Evolutionary conservation across 2,797 vertebrate genomes (phyloP), one percentile per base, ranked within the genome.

Genomic region (Emys orbicularis): DNA sequence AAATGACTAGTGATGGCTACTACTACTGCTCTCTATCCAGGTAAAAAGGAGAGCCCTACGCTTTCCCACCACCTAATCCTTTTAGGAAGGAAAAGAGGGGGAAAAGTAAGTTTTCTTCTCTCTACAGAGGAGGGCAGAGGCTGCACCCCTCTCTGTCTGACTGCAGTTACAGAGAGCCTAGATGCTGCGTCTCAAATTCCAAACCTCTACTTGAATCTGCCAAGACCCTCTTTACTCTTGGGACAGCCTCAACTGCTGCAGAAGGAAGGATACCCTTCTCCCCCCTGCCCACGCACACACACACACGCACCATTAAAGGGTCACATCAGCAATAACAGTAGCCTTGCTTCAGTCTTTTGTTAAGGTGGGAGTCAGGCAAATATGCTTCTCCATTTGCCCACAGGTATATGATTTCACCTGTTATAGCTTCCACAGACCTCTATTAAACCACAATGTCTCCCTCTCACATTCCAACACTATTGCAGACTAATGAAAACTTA

Each of bases 1-100:
- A 44, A 5, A 18, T 11, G 9, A 12, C 12, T 31, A 4, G 2
- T 77, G 10, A 31, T 52, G 3, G 50, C 85, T 31, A 57, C 9
- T 84, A 57, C 9, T 86, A 50, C 7, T 2, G 0, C 27, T 4
- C 76, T 86, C 23, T 41, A 25, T 77, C 1, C 0, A 16, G 13
- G 72, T n/a, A 37, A 72, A 91, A 77, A 19, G 2, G 37, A 76
- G 16, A 31, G 1, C 18, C 59, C 61, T 15, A 53, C 3, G 1
- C 27, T 92, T 34, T 81, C 49, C 1, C 1, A 5, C 29, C 5
- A 54, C 12, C 29, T 61, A 34, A 31, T 61, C 12, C 37, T 21
- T 72, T 72, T 72, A 41, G 37, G 68, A 72, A 41, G n/a, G 19
- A 23, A 21, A 37, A 11, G 21, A 5, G 5, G 37, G 19, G 15